phyloP scores from a whole-genome alignment of 2,113 vertebrate genomes.

The Bettongia penicillata region DNA sequence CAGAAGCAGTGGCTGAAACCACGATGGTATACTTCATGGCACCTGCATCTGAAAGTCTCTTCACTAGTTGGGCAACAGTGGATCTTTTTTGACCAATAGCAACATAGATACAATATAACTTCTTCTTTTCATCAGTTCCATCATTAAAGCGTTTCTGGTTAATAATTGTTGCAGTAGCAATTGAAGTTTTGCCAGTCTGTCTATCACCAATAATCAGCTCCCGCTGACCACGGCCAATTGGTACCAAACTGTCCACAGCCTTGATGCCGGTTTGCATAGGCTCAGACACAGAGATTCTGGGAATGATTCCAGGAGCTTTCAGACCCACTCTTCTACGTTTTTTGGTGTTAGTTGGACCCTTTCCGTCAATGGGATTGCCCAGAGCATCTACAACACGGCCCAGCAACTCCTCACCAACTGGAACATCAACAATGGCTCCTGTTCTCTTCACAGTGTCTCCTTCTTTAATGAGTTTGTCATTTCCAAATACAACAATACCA shows the following conservation, averaged over 20 bases:
- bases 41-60: slow-evolving; percentile 88
- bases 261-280: slow-evolving; percentile 95
- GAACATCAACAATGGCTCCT: slow-evolving; percentile 91
- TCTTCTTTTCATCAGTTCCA: slow-evolving; percentile 92
- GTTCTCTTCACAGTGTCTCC: slow-evolving; percentile 92
- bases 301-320: slow-evolving; percentile 92
- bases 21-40: slow-evolving; percentile 94
- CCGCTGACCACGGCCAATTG: slow-evolving; percentile 91
- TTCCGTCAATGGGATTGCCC: slow-evolving; percentile 91
- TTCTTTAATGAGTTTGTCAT: slow-evolving; percentile 95
- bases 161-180: slow-evolving; percentile 92
- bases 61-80: slow-evolving; percentile 92
- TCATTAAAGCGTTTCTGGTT: slow-evolving; percentile 93
- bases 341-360: slow-evolving; percentile 86
- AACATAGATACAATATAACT: slow-evolving; percentile 95
- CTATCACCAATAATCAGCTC: slow-evolving; percentile 93
- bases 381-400: slow-evolving; percentile 90
- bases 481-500: slow-evolving; percentile 92
- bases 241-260: slow-evolving; percentile 93
- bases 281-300: slow-evolving; percentile 92
- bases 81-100: slow-evolving; percentile 94
- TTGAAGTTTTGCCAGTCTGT: slow-evolving; percentile 92
- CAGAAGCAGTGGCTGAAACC: slow-evolving; percentile 91
- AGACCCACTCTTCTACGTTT: slow-evolving; percentile 89
- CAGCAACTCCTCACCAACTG: slow-evolving; percentile 87